Base-by-base conservation (phyloP, 2,888 invertebrate genomes). In the Cheilosia vernalis region DNA sequence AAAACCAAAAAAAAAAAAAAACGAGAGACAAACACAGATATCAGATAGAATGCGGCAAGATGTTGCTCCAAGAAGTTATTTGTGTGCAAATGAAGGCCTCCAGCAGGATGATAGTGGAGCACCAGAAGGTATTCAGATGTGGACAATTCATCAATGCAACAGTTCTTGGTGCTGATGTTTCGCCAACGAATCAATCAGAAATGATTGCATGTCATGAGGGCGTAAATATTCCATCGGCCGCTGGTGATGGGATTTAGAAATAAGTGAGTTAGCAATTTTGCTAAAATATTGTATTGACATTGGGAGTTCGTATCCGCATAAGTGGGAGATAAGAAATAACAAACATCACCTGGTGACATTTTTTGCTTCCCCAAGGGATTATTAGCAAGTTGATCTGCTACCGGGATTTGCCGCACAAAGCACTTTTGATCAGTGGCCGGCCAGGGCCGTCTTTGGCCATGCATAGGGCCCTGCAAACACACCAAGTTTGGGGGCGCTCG, bases 41-140 rank as follows among this genome's bases (percentile, higher is more conserved):
- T 58, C 40, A 67, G 60, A 24, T 53, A 66, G 66, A 53, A 17
- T 61, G 64, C n/a, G 51, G 15, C 51, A 53, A 53, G 51, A 53
- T 53, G 51, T 53, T 53, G 42, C 13, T 42, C 13, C 15, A 64
- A 27, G 42, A 80, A 74, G 67, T 63, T 74, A 81, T 81, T 81
- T 81, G 67, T 69, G 74, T 81, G 81, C 74, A 81, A 81, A 81
- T 81, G 61, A 81, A 69, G 42, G 67, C 61, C 37, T 19, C 30
- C 10, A 27, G 21, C 24, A 70, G 27, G 27, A 27, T 7, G 33
- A 13, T 37, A 13, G 21, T 47, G 55, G 33, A 21, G 19, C 30
- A 55, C 13, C 13, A 27, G 51, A 47, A 37, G 56, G 56, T 74
- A 56, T 72, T 49, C 60, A 67, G 66, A 67, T 77, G 53, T 60